phyloP scores from a whole-genome alignment of 2,888 invertebrate species.

The Stenurella melanura region DNA sequence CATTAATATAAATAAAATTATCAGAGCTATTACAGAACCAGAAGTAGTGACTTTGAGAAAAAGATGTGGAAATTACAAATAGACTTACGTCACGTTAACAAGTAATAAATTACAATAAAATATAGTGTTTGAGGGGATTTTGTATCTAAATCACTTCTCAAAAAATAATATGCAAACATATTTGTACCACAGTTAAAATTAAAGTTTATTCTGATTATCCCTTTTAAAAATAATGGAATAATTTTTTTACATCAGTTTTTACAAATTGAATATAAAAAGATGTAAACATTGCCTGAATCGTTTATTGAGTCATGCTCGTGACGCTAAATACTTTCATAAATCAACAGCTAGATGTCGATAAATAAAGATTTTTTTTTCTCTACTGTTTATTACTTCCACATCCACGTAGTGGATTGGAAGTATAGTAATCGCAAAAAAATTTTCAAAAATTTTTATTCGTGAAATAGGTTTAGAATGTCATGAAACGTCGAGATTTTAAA shows the following conservation, averaged over 20 bases:
- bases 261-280: not conserved
- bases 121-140: constrained; percentile 25
- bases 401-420: no score
- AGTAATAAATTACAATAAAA: constrained; percentile 37
- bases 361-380: no score
- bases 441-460: no score
- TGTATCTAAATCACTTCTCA: not conserved
- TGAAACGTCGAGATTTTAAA: no score
- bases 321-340: not conserved
- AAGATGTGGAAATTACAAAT: constrained; percentile 30
- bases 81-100: constrained; percentile 30
- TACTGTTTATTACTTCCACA: no score
- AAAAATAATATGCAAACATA: constrained; percentile 4
- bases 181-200: constrained; percentile 10
- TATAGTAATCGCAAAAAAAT: no score
- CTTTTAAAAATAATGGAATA: not conserved
- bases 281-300: not conserved
- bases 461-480: no score
- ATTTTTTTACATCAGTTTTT: not conserved
- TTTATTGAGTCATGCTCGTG: not conserved
- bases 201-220: not conserved
- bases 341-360: no score
- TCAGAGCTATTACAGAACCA: constrained; percentile 35
- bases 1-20: constrained; percentile 39
- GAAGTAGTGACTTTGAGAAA: constrained; percentile 37